Evolutionary conservation across 1,140 invertebrate species (phyloP), one percentile per base, ranked within the genome.

Genomic region (Dreissena polymorpha): DNA sequence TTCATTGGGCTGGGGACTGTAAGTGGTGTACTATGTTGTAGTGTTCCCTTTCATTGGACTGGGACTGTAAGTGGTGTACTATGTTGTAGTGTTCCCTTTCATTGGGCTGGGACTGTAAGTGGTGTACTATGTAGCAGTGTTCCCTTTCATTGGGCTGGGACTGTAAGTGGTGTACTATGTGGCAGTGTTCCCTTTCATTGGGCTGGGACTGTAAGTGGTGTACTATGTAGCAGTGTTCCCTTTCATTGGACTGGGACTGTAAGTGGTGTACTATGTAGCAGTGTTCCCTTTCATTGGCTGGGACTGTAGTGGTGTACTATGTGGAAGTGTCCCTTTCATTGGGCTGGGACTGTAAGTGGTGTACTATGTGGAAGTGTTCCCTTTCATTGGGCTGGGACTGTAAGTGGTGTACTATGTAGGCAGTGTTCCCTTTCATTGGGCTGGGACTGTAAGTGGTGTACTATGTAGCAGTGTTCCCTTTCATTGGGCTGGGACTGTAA

Each of bases 361-460:
- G 3, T 99, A 99, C 93, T 99, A 99, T 93, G 95, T 98, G 21
- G 96, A 98, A 8, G 97, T 99, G 85, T 99, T 99, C 92, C 98
- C 98, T 23, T 99, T 99, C 90, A 97, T 99, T 91, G 96, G 97
- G 12, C 93, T 99, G 53, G 98, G 97, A 93, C 96, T 98, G 97
- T 98, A 94, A 96, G 97, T 96, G 90, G n/a, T 14, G 10, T 21
- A 50, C 39, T 51, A 7, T 49, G 25, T n/a, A 13, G 25, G n/a
- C 12, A 2, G 18, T n/a, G 29, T 70, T 39, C 18, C 23, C 60
- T n/a, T 23, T 10, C 23, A n/a, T 63, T 63, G 60, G 18, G 10
- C 18, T 63, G 18, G 23, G 60, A n/a, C 60, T 63, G 60, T 63
- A 63, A n/a, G 23, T 63, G 64, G 14, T 12, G 5, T 70, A 39